Evolutionary conservation across 2,888 invertebrate genomes (phyloP).

Genomic region (Ectemnius lituratus): DNA sequence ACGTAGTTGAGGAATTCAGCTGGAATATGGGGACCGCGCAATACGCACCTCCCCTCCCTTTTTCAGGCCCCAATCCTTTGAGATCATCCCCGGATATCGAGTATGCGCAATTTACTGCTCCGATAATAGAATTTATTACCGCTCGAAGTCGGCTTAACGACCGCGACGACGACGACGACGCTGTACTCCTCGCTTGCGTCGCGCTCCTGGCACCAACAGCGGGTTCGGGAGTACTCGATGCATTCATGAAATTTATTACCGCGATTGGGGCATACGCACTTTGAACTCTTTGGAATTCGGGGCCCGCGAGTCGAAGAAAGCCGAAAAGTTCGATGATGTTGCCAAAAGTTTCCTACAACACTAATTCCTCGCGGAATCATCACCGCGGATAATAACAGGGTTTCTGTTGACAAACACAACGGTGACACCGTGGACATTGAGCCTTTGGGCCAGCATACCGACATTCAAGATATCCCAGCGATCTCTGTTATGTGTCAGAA

Average conservation of each 20-base stretch:
- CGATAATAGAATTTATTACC: constrained; percentile 38
- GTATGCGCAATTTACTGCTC: constrained; percentile 31
- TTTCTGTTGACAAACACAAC: no score
- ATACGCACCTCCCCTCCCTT: not conserved
- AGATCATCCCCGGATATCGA: constrained; percentile 5
- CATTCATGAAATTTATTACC: constrained; percentile 38
- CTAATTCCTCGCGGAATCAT: no score
- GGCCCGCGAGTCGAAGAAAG: no score
- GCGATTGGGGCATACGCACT: constrained; percentile 14
- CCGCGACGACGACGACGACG: constrained; percentile 2
- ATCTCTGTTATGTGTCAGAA: no score
- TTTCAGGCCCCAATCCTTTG: constrained; percentile 13
- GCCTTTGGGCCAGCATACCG: no score
- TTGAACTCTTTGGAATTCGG: constrained; percentile 7
- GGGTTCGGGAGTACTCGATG: constrained; percentile 23
- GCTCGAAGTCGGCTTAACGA: constrained; percentile 32
- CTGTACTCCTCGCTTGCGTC: constrained; percentile 21
- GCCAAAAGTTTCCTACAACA: no score
- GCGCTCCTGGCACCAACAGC: constrained; percentile 27
- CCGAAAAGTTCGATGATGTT: no score
- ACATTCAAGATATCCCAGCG: no score
- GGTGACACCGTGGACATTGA: no score
- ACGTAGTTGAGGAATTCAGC: not conserved
- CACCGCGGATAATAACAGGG: no score
- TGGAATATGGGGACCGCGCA: constrained; percentile 2